Base-by-base conservation (phyloP, 2,888 invertebrate genomes). In the Lysandra coridon region DNA sequence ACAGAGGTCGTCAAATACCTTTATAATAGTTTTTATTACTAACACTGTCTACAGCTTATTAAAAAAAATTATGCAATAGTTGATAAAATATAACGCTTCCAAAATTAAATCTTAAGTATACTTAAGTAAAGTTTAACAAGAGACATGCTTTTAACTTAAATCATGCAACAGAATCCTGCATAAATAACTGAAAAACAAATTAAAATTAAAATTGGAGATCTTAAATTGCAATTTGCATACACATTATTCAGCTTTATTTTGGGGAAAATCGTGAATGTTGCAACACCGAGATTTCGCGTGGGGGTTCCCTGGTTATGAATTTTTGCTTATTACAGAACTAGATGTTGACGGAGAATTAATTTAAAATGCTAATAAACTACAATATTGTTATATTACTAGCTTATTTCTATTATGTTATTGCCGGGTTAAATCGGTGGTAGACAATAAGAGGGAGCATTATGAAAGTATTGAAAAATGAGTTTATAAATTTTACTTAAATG, bases 251-350 rank as follows among this genome's bases (percentile, higher is more conserved):
- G 69, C 69, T 69, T 33, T 37, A 17, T 17, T 69, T 69, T 37
- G 69, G 69, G 69, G 69, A 69, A 64, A 69, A 69, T 4, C 1
- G 23, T 33, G 37, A 69, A 69, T 33, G 69, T 69, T 33, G 69
- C 6, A 69, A 69, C 33, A 37, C 17, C 4, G 33, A 69, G 33
- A 69, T 69, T 64, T 62, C 33, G 64, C 69, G 69, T 17, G 69
- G 69, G 1, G 69, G 14, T 69, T 69, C 17, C 69, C 69, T 33
- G 12, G 14, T 37, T 69, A 37, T 17, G 69, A 33, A 69, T 69
- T 69, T 69, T 37, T 30, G 64, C 64, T 69, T 69, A 69, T 69
- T 69, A 33, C 69, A 69, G 33, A 69, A 69, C 69, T 69, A 69
- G 69, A 23, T 69, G 69, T 69, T 37, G 14, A 69, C 33, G 33